phyloP scores from a whole-genome alignment of 2,888 invertebrate species.

The Leptinotarsa peninsularis region DNA sequence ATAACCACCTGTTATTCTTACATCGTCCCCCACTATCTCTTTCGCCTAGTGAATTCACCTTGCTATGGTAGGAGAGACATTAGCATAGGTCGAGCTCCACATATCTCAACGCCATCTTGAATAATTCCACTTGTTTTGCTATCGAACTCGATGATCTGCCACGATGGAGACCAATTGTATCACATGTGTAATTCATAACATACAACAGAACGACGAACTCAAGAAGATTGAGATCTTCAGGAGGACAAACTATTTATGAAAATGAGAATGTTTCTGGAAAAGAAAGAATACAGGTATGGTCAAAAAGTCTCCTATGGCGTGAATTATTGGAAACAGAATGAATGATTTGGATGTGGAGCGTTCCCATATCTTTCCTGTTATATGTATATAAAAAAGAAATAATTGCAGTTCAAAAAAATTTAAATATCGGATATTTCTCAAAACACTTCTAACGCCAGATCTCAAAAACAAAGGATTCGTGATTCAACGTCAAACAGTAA shows the following conservation, averaged over 20 bases:
- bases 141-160: constrained; percentile 63
- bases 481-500: no score
- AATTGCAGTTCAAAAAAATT: no score
- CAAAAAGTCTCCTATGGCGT: no score
- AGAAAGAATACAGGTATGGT: no score
- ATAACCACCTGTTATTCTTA: background rate
- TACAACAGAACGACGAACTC: constrained; percentile 36
- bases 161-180: constrained; percentile 63
- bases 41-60: constrained; percentile 7
- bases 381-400: no score
- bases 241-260: constrained; percentile 2
- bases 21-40: background rate
- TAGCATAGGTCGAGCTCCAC: constrained; percentile 56
- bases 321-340: no score
- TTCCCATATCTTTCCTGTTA: no score
- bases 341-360: no score
- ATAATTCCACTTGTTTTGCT: constrained; percentile 62
- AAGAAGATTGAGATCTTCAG: background rate
- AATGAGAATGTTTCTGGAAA: background rate
- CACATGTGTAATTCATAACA: constrained; percentile 60
- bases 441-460: no score
- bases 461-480: no score
- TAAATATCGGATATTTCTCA: no score
- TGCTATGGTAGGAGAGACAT: constrained; percentile 52
- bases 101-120: constrained; percentile 62